Evolutionary conservation across 2,888 invertebrate genomes (phyloP).

Genomic region (Erebia epiphron): DNA sequence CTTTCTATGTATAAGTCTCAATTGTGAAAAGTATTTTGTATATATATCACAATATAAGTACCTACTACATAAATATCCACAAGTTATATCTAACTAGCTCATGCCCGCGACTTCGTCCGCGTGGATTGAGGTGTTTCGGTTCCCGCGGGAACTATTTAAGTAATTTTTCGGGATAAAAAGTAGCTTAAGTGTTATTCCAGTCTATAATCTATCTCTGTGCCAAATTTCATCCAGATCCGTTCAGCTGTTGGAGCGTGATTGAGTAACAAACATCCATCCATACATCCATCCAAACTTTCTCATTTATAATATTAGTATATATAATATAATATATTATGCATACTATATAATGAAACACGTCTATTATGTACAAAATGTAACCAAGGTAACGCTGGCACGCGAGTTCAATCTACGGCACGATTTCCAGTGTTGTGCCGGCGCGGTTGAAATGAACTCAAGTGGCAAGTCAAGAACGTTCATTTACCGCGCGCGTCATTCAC

Average conservation of each 20-base stretch:
- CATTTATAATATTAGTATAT: too few species aligned
- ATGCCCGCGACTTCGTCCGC: too few species aligned
- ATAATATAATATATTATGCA: slow-evolving; percentile 4
- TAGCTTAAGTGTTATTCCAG: too few species aligned
- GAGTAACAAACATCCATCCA: too few species aligned
- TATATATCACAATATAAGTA: background rate
- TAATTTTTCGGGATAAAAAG: too few species aligned
- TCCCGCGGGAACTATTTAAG: too few species aligned
- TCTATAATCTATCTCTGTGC: too few species aligned
- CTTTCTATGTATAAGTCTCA: background rate
- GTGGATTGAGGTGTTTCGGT: too few species aligned
- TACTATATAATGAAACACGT: slow-evolving; percentile 17
- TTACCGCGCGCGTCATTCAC: slow-evolving; percentile 73
- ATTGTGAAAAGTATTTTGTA: too few species aligned
- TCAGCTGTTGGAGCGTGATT: too few species aligned
- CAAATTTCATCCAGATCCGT: too few species aligned
- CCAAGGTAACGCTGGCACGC: slow-evolving; percentile 39
- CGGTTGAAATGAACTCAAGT: slow-evolving; percentile 70
- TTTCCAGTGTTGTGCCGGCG: slow-evolving; percentile 56
- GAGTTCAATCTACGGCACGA: slow-evolving; percentile 52
- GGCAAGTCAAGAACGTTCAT: slow-evolving; percentile 82
- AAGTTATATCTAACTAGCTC: background rate
- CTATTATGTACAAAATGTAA: slow-evolving; percentile 28
- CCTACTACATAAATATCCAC: background rate
- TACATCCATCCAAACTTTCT: too few species aligned